Evolutionary conservation across 1,140 invertebrate species (phyloP).

Genomic region (Leptonema lineaticorne): DNA sequence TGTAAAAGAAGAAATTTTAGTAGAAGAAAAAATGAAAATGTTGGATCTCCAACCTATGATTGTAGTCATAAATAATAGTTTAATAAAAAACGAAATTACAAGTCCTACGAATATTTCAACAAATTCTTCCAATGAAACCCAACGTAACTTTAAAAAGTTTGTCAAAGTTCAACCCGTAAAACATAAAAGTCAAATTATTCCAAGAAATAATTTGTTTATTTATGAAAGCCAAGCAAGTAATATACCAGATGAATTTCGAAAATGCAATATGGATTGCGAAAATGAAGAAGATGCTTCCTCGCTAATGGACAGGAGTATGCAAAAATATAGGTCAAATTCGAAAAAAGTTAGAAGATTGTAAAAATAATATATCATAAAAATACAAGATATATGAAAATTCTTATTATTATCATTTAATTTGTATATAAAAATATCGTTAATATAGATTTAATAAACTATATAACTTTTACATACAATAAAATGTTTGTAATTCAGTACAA

Average conservation of each 20-base stretch:
- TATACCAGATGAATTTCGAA: neutral
- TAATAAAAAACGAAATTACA: conserved; percentile 24
- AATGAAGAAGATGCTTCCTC: neutral
- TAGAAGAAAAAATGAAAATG: conserved; percentile 25
- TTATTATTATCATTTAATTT: too few species aligned
- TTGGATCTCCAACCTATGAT: conserved; percentile 31
- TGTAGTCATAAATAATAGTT: conserved; percentile 30
- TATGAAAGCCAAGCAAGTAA: conserved; percentile 22
- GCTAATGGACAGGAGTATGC: neutral
- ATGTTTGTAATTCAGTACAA: too few species aligned
- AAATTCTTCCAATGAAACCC: neutral
- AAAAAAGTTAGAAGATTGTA: conserved; percentile 21
- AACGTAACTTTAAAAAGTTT: conserved; percentile 39
- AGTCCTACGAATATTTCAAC: neutral
- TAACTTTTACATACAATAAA: too few species aligned
- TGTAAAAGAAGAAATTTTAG: neutral
- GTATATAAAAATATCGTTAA: too few species aligned
- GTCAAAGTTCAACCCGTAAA: conserved; percentile 32
- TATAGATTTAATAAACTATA: too few species aligned
- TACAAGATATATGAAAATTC: too few species aligned
- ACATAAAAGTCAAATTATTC: conserved; percentile 21
- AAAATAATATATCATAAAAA: too few species aligned
- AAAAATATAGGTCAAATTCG: neutral
- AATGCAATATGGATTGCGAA: neutral
- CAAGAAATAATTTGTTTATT: conserved; percentile 20